These are phyloP conservation scores for Alauda arvensis DNA, from an alignment of 2,797 vertebrate species.

Conservation along the genomic window DNA sequence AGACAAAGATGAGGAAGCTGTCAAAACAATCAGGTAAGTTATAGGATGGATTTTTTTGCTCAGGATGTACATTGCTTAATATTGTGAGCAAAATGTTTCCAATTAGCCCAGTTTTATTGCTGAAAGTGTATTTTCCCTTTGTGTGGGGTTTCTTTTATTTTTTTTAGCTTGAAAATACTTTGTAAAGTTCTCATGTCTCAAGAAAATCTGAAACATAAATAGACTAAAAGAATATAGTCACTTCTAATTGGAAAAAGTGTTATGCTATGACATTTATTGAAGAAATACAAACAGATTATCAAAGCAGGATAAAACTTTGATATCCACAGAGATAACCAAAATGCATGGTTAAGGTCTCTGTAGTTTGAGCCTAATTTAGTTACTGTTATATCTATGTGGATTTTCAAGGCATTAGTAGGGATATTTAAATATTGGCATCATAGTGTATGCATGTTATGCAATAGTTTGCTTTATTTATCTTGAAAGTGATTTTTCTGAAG, in stretches of 20 bases:
- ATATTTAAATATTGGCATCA: neutral
- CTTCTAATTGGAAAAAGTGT: neutral
- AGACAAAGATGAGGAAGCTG: constrained; percentile 91
- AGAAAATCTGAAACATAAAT: neutral
- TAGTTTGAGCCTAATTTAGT: neutral
- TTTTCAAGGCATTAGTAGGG: neutral
- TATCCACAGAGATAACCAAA: too few relatives aligned
- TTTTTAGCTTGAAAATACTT: neutral
- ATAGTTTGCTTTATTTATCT: neutral
- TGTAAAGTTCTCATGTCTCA: neutral
- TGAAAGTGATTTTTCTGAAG: neutral
- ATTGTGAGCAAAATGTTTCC: neutral
- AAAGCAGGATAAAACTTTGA: neutral
- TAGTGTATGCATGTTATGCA: neutral
- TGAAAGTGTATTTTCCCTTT: neutral
- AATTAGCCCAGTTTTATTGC: neutral
- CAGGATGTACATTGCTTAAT: neutral
- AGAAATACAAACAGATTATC: neutral
- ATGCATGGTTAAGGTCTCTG: neutral
- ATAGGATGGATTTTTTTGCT: neutral
- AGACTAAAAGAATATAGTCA: neutral
- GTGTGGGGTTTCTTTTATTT: neutral
- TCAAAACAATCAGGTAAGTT: constrained; percentile 90
- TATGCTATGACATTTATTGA: neutral
- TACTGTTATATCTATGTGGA: neutral